These are phyloP conservation scores for Orchestia grillus DNA, from an alignment of 1,140 invertebrate genomes.

Conservation along the genomic window DNA sequence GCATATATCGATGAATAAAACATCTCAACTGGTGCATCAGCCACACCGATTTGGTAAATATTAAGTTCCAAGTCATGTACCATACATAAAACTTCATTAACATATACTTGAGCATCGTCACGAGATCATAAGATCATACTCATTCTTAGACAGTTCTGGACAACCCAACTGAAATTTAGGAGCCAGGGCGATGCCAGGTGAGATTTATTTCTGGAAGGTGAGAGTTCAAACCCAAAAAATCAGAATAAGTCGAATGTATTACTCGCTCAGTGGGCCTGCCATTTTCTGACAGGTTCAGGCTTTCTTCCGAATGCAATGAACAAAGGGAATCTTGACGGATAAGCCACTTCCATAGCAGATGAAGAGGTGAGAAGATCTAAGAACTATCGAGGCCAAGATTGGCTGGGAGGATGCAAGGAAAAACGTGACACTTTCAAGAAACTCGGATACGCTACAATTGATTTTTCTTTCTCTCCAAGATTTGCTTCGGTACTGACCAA, in stretches of 20 bases:
- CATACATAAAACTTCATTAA: background rate
- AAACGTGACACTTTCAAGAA: background rate
- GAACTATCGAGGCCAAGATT: background rate
- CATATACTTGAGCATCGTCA: background rate
- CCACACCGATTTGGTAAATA: background rate
- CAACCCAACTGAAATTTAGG: background rate
- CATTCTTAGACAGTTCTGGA: background rate
- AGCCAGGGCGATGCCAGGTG: background rate
- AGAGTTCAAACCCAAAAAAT: background rate
- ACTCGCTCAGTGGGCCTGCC: background rate
- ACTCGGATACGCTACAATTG: background rate
- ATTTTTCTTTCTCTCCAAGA: background rate
- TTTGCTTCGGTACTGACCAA: background rate
- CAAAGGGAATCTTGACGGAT: background rate
- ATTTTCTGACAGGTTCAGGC: background rate
- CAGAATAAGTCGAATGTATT: background rate
- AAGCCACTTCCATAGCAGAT: background rate
- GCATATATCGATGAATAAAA: background rate
- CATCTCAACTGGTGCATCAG: background rate
- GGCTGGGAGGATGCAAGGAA: background rate
- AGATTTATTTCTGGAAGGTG: background rate
- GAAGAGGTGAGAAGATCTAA: background rate
- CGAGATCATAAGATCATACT: background rate
- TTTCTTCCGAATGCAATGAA: background rate
- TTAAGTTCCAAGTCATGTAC: no score